These are phyloP conservation scores for Emydoidea blandingii DNA, from an alignment of 2,797 vertebrate species.

Conservation along the genomic window DNA sequence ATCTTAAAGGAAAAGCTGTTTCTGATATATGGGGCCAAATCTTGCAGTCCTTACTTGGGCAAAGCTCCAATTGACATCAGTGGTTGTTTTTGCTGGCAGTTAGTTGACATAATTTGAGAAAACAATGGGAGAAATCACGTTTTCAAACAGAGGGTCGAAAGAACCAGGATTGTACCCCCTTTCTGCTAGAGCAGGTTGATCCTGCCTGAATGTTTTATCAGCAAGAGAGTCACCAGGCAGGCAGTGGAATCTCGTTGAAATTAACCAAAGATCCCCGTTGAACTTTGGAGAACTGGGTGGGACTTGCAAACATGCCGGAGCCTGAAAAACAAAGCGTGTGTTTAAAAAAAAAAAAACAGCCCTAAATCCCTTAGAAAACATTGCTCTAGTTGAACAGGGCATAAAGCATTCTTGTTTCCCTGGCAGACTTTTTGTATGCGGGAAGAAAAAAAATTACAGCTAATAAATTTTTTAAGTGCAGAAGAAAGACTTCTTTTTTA, in stretches of 20 bases:
- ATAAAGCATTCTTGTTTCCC: slow-evolving; percentile 61
- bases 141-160: slow-evolving; percentile 11
- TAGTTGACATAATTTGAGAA: slow-evolving; percentile 25
- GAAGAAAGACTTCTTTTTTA: slow-evolving; percentile 33
- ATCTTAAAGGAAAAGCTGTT: neutral
- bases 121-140: neutral
- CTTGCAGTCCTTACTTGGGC: neutral
- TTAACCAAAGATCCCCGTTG: slow-evolving; percentile 45
- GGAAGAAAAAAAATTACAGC: slow-evolving; percentile 51
- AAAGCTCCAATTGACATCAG: neutral
- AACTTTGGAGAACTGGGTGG: slow-evolving; percentile 46
- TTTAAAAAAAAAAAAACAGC: slow-evolving; percentile 25
- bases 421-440: slow-evolving; percentile 22
- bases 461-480: slow-evolving; percentile 51
- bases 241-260: slow-evolving; percentile 31
- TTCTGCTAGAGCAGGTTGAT: neutral
- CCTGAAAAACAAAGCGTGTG: slow-evolving; percentile 48
- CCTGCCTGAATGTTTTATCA: neutral
- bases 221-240: slow-evolving; percentile 18
- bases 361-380: slow-evolving; percentile 20
- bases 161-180: neutral
- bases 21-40: neutral
- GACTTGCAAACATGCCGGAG: slow-evolving; percentile 38
- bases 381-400: slow-evolving; percentile 41
- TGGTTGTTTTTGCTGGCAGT: neutral